Evolutionary conservation across 2,797 vertebrate species (phyloP).

Genomic region (Pipistrellus pygmaeus): DNA sequence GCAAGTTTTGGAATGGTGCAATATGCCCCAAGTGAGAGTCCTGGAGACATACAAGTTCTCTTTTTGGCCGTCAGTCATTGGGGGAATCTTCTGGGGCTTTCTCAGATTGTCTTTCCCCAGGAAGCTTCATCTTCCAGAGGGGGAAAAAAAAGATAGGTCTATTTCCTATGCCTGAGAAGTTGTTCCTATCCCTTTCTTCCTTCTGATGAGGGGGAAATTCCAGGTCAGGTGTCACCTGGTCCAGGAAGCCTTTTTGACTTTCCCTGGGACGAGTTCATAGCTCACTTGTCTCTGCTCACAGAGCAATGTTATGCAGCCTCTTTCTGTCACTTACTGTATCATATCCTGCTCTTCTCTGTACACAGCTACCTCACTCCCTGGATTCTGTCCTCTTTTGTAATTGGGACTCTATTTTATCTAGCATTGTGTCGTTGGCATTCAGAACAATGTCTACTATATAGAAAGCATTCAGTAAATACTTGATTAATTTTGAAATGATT

Average conservation of each 20-base stretch:
- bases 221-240: not conserved
- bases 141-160: not conserved
- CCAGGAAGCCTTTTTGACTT: not conserved
- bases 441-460: not conserved
- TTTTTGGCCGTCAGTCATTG: not conserved
- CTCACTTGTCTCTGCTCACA: not conserved
- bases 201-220: not conserved
- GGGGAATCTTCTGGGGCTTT: constrained; percentile 29
- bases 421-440: not conserved
- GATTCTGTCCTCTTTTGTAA: not conserved
- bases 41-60: not conserved
- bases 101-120: constrained; percentile 1
- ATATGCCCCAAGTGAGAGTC: not conserved
- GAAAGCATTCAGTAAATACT: not conserved
- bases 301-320: not conserved
- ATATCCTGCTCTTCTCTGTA: not conserved
- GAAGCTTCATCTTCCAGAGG: not conserved
- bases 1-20: not conserved
- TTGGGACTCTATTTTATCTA: not conserved
- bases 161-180: not conserved
- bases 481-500: not conserved
- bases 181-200: not conserved
- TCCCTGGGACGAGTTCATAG: not conserved
- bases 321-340: not conserved
- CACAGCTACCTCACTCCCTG: not conserved